Base-by-base conservation (phyloP, 1,140 invertebrate genomes). In the Nylanderia fulva region DNA sequence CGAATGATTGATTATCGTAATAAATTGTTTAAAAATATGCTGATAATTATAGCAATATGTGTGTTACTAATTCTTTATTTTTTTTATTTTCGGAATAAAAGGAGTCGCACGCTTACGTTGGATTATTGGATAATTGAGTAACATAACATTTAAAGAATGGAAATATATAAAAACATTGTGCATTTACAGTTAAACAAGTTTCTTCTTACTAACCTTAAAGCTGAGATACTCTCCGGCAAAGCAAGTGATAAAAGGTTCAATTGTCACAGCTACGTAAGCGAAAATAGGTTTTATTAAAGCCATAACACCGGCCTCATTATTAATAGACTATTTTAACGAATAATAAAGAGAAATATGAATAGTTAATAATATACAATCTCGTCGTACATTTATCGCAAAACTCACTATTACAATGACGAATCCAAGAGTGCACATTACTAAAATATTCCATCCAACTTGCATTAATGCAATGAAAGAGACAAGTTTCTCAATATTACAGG, bases 141-240 rank as follows among this genome's bases (percentile, higher is more conserved):
- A 27, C 15, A 27, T 68, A 27, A 9, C 45, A 9, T 42, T 39
- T n/a, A n/a, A n/a, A 42, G 42, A 24, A 42, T 8, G 11, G n/a
- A n/a, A n/a, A 11, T 21, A 63, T 36, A 33, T 21, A 4, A 54
- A 54, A 74, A 42, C 29, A 36, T 83, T 72, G n/a, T 48, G 21
- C 8, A 29, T 52, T 48, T 33, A 60, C 11, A 4, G n/a, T 11
- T 29, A 68, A 58, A n/a, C n/a, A n/a, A 33, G 29, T 21, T 0
- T 36, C 11, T 39, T 74, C 0, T 1, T 42, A 42, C 75, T n/a
- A 54, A 85, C 86, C 52, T 85, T 85, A 18, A 11, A 33, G 11
- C 48, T 86, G 0, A 88, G 56, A 71, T 86, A 86, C 71, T 87
- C 84, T 15, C 86, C 86, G 36, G 36, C n/a, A 66, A 42, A 66